Percentiles rank a stretch among this genome's conserved stretches.
These are phyloP conservation scores for Symphodus melops DNA, from an alignment of 2,113 vertebrate species.

Conservation along the genomic window DNA sequence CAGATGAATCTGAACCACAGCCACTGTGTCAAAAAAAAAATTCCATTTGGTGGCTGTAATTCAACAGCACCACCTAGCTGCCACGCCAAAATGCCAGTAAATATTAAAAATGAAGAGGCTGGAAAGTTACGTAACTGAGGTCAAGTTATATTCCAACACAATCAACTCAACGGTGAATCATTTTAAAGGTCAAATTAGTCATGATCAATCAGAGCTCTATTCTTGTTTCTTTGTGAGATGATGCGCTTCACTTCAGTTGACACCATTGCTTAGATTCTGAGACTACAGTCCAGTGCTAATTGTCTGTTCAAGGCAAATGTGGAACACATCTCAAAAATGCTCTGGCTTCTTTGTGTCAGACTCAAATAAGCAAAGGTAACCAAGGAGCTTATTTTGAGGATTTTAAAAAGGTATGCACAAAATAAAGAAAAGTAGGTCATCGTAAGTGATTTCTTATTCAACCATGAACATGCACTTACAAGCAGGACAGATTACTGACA, in stretches of 20 bases:
- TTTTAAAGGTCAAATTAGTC: constrained; percentile 26
- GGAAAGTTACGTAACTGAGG: constrained; percentile 32
- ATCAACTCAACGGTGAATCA: constrained; percentile 30
- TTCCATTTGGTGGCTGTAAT: constrained; percentile 30
- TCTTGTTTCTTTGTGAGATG: constrained; percentile 28
- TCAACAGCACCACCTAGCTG: constrained; percentile 6
- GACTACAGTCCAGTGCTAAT: constrained; percentile 24
- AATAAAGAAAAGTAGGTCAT: background rate
- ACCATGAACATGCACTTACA: background rate
- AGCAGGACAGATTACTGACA: constrained; percentile 15
- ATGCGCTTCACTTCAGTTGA: constrained; percentile 30
- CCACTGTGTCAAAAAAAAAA: constrained; percentile 33
- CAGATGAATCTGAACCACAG: constrained; percentile 21
- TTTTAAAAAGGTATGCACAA: no score
- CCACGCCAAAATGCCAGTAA: constrained; percentile 21
- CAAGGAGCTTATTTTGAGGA: no score
- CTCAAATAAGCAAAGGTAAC: background rate
- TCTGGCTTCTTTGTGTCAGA: background rate
- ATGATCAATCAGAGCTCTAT: constrained; percentile 33
- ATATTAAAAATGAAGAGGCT: constrained; percentile 30
- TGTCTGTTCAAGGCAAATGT: constrained; percentile 30
- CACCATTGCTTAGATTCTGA: constrained; percentile 14
- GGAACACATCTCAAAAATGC: constrained; percentile 12
- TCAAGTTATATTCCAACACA: constrained; percentile 28
- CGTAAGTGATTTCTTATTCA: background rate